Base-by-base conservation (phyloP, 2,888 invertebrate species). In the Lasioglossum calceatum region DNA sequence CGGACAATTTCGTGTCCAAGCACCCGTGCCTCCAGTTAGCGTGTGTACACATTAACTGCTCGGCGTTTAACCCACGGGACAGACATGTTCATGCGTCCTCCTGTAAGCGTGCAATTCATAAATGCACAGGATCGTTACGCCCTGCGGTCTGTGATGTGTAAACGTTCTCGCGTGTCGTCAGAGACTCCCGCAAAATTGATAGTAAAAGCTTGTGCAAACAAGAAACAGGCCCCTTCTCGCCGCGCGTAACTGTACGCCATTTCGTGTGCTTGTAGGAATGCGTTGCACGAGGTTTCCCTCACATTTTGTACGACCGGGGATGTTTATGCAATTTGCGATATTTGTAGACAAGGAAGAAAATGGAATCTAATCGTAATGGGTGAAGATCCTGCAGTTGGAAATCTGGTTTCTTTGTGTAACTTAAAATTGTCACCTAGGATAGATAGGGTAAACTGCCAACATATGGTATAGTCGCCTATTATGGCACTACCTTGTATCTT, bases 11-110 rank as follows among this genome's bases (percentile, higher is more conserved):
- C 64, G 36, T 44, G 72, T 71, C 32, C 73, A 19, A 77, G 44
- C 71, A 77, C 27, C 64, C 50, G 23, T 54, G 58, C 19, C 50
- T 23, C 67, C 50, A 14, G 67, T 64, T 74, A 77, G 50, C 71
- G 61, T 54, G 61, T 79, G 42, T 50, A 61, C 78, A 75, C 61
- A 73, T 88, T 88, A 88, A 83, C 67, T n/a, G 71, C 39, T 54
- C 36, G 73, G 12, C n/a, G 47, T 82, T 87, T 82, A 87, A 81
- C 82, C 71, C 78, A 80, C 64, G 42, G 70, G 12, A 19, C 2
- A 23, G 23, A 39, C 39, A 27, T 58, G 71, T 54, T 32, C n/a
- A 7, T 39, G 54, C 42, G 78, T 50, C 58, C 71, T 79, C 27
- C 27, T 7, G 36, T 19, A 32, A 67, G 14, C 70, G n/a, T 16